Evolutionary conservation across 2,888 invertebrate species (phyloP).

Genomic region (Furcula furcula): DNA sequence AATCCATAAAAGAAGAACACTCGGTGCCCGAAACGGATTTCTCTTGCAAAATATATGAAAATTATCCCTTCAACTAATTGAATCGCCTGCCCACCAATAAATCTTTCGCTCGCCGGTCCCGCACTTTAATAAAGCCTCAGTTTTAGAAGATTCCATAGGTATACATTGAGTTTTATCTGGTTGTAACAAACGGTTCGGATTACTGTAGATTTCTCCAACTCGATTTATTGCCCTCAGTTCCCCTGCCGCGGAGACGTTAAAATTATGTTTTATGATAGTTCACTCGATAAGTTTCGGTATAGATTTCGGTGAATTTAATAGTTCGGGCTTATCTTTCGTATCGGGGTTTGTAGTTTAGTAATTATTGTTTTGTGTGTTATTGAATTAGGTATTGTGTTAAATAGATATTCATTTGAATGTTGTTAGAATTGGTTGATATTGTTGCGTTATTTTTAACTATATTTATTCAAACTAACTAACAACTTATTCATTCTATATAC

Average conservation of each 20-base stretch:
- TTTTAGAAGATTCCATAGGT: conserved; percentile 49
- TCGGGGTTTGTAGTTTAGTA: conserved; percentile 5
- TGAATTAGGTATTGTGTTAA: not conserved
- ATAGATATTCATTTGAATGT: not conserved
- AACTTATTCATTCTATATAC: too few species aligned
- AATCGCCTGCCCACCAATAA: conserved; percentile 40
- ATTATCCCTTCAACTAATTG: conserved; percentile 42
- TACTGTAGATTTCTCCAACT: conserved; percentile 29
- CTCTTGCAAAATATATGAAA: conserved; percentile 30
- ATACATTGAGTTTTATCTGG: conserved; percentile 55
- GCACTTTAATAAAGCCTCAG: conserved; percentile 44
- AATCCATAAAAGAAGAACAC: too few species aligned
- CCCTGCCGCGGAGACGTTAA: conserved; percentile 8
- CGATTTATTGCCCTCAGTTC: conserved; percentile 23
- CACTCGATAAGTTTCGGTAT: conserved; percentile 21
- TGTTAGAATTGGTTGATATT: too few species aligned
- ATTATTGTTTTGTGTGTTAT: conserved; percentile 12
- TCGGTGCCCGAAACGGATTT: conserved; percentile 17
- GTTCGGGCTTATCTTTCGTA: conserved; percentile 20
- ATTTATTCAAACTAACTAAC: too few species aligned
- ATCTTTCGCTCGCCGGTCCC: conserved; percentile 30
- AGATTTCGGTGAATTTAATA: conserved; percentile 23
- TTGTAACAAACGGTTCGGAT: conserved; percentile 36
- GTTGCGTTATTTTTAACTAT: too few species aligned
- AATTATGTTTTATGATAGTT: conserved; percentile 21